Evolutionary conservation across 2,888 invertebrate genomes (phyloP).

Genomic region (Oligia latruncula): DNA sequence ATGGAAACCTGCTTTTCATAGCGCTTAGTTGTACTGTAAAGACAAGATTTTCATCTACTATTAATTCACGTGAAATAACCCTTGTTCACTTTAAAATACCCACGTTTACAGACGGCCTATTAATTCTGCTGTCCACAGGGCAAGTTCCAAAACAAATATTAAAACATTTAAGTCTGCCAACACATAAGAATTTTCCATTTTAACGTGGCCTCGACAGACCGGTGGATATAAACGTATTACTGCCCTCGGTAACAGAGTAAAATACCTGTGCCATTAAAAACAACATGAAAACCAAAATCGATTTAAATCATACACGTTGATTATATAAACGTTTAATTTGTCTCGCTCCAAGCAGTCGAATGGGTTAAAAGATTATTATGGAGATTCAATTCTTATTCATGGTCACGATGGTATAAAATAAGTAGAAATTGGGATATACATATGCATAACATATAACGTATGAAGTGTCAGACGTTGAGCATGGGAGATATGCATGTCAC

Average conservation of each 20-base stretch:
- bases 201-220: conserved; percentile 35
- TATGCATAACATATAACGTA: neutral
- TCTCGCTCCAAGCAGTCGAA: conserved; percentile 33
- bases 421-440: conserved; percentile 10
- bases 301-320: conserved; percentile 57
- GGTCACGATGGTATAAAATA: conserved; percentile 17
- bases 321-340: conserved; percentile 57
- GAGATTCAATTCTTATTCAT: conserved; percentile 42
- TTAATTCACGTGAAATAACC: conserved; percentile 13
- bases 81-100: neutral
- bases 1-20: conserved; percentile 15
- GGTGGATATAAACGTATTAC: conserved; percentile 36
- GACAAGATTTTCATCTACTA: neutral
- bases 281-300: conserved; percentile 54
- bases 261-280: conserved; percentile 56
- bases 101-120: conserved; percentile 18
- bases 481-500: neutral
- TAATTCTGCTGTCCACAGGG: conserved; percentile 15
- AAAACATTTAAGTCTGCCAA: conserved; percentile 30
- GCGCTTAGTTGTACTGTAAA: neutral
- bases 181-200: conserved; percentile 25
- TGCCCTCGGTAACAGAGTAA: conserved; percentile 33
- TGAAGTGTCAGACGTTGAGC: neutral
- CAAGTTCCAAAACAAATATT: conserved; percentile 24
- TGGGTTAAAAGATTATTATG: conserved; percentile 38